Conservation (phyloP, 2,888 invertebrate genomes). For the Eretmocerus hayati region DNA sequence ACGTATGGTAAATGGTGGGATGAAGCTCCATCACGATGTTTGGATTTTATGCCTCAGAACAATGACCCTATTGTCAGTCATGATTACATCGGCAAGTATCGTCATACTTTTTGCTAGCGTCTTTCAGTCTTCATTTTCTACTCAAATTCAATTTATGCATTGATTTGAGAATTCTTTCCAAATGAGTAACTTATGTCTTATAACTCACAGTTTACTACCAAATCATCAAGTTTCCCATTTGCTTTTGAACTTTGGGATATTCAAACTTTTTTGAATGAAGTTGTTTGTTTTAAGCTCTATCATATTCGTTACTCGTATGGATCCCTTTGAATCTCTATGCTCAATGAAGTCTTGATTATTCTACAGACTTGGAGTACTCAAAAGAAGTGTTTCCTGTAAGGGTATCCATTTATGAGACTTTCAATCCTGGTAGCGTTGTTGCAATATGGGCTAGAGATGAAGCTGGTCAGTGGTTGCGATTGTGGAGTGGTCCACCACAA, state of each 20-base stretch:
- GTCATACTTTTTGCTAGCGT: background rate
- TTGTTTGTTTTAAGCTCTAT: background rate
- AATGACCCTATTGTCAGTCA: constrained; percentile 60
- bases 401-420: constrained; percentile 75
- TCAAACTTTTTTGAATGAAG: background rate
- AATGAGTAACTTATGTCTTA: too few relatives aligned
- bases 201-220: too few relatives aligned
- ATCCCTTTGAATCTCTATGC: background rate
- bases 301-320: background rate
- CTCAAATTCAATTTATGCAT: too few relatives aligned
- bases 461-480: constrained; percentile 57
- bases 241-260: background rate
- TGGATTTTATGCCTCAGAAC: constrained; percentile 70
- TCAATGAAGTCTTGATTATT: background rate
- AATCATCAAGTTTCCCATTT: too few relatives aligned
- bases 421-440: constrained; percentile 77
- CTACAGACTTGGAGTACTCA: constrained; percentile 59
- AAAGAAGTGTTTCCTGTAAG: constrained; percentile 61
- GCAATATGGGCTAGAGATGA: constrained; percentile 65
- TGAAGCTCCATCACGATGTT: constrained; percentile 63
- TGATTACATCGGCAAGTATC: constrained; percentile 68
- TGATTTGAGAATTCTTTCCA: too few relatives aligned
- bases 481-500: constrained; percentile 71
- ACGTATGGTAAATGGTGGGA: constrained; percentile 84
- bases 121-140: background rate